These are phyloP conservation scores for Chaunax sp. DNA, from an alignment of 2,797 vertebrate genomes.

Conservation along the genomic window DNA sequence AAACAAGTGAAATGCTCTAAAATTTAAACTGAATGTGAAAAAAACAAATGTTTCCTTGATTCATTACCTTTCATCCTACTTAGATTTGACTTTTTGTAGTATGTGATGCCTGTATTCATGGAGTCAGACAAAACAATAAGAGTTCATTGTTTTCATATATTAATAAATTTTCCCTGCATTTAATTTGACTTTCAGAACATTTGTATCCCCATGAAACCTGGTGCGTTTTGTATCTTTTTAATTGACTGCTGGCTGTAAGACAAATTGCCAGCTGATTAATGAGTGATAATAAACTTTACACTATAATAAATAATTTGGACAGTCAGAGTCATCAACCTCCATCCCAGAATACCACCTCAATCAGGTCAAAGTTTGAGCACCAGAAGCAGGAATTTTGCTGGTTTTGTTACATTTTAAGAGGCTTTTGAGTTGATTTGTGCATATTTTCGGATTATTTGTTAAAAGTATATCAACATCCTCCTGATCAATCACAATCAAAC, in stretches of 20 bases:
- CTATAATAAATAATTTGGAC: not conserved
- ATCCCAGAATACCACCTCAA: not conserved
- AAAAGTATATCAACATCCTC: not conserved
- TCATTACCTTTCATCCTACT: too few relatives aligned
- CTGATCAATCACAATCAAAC: not conserved
- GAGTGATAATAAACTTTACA: conserved; percentile 4
- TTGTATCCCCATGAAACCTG: not conserved
- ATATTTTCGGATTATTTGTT: not conserved
- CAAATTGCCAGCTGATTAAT: conserved; percentile 7
- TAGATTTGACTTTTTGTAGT: too few relatives aligned
- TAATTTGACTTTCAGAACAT: too few relatives aligned
- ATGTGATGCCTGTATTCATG: too few relatives aligned
- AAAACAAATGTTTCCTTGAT: too few relatives aligned
- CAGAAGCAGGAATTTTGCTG: not conserved
- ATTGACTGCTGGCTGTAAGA: conserved; percentile 9
- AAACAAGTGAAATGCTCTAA: too few relatives aligned
- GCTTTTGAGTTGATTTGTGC: not conserved
- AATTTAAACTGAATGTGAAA: too few relatives aligned
- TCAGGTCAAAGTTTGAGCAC: not conserved
- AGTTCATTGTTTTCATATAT: too few relatives aligned
- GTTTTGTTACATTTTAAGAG: too few relatives aligned
- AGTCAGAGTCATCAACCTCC: not conserved
- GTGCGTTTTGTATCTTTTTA: conserved; percentile 6
- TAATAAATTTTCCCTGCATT: too few relatives aligned
- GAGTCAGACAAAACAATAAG: too few relatives aligned